Evolutionary conservation across 2,797 vertebrate species (phyloP), one percentile per base, ranked within the genome.

Genomic region (Paedocypris micromegethes): DNA sequence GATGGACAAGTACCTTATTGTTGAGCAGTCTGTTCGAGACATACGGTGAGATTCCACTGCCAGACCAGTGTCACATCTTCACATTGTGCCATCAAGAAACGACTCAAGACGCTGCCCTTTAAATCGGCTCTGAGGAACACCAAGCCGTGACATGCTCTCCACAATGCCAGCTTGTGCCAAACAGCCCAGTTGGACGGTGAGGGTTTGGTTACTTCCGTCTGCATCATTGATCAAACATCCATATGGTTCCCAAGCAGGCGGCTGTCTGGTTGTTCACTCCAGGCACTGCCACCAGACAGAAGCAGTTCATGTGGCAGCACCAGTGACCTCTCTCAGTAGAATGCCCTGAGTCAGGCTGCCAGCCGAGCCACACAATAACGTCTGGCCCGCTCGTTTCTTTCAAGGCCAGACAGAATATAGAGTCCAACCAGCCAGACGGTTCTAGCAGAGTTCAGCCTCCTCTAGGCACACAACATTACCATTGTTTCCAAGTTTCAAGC

Each of bases 401-500:
- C 57, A 39, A 61, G 64, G 67, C 72, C 67, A 80, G 75, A 79
- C 75, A 73, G 71, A 76, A 76, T 76, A 68, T 58, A 69, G 62
- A 50, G 58, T 53, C 62, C 63, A 57, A 41, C 58, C 49, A 40
- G 63, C 71, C 71, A 76, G 78, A 80, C 76, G 76, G 76, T 67
- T 74, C 77, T 69, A 70, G 68, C 70, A 75, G 71, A 75, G 75
- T 76, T 76, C 68, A 70, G 56, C 68, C 72, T 74, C 63, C 74
- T 74, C 70, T 72, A 74, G 68, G 58, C 72, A 66, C 51, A 80
- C 78, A 80, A 78, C 68, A 78, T 78, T 59, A 66, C 64, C 76
- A 77, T 80, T 80, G 78, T 80, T 69, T 76, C 61, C 59, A 41
- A 44, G 53, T 74, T 74, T 78, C 76, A 79, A 79, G 77, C 69